Conservation (phyloP, 2,797 vertebrate genomes). For the Enteromius paludinosus region DNA sequence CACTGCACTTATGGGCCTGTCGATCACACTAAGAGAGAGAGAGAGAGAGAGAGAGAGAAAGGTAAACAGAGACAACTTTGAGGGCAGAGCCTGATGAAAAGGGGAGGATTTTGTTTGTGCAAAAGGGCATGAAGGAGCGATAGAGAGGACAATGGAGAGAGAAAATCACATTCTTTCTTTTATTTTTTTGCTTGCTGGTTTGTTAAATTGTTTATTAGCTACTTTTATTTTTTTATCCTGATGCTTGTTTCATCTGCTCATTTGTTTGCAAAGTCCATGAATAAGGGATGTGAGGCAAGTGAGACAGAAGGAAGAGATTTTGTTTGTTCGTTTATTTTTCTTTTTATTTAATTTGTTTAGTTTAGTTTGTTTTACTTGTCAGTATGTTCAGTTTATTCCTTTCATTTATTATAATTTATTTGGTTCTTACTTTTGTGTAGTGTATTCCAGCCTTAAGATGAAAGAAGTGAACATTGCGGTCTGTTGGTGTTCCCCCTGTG, state of each 20-base stretch:
- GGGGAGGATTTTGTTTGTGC: slow-evolving; percentile 36
- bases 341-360: not conserved
- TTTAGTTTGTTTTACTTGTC: not conserved
- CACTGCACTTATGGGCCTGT: slow-evolving; percentile 80
- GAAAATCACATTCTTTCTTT: not conserved
- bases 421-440: too few species aligned
- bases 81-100: slow-evolving; percentile 47
- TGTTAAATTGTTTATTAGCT: not conserved
- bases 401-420: not conserved
- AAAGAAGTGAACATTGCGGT: not conserved
- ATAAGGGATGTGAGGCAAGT: not conserved
- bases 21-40: slow-evolving; percentile 71
- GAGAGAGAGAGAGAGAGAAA: slow-evolving; percentile 36
- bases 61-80: slow-evolving; percentile 32
- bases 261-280: not conserved
- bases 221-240: not conserved
- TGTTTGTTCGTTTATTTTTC: not conserved
- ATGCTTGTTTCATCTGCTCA: not conserved
- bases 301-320: not conserved
- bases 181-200: not conserved
- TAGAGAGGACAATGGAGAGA: slow-evolving; percentile 32
- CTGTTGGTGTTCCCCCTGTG: not conserved
- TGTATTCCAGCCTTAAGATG: not conserved
- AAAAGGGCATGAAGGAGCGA: slow-evolving; percentile 55
- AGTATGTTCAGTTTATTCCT: not conserved